A percentile compares a stretch with the other conserved stretches of the same genome.
These are phyloP conservation scores for Sesamia inferens DNA, from an alignment of 2,888 invertebrate species.

Conservation along the genomic window DNA sequence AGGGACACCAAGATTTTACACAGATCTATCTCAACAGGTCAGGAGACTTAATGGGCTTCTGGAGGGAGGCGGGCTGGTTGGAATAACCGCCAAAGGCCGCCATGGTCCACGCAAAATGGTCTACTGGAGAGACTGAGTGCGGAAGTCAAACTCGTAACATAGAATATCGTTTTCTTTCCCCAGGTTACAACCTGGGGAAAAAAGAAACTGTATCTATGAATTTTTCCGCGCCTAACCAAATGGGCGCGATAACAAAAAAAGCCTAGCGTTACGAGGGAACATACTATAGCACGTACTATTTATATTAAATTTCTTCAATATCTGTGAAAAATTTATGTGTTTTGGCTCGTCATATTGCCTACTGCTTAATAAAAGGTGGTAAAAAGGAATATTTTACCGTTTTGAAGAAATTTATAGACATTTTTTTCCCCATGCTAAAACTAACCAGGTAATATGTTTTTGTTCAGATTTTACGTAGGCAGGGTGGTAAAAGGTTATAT, in stretches of 20 bases:
- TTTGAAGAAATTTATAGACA: neutral
- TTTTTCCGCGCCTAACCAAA: neutral
- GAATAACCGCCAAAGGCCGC: too few species aligned
- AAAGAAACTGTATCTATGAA: neutral
- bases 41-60: too few species aligned
- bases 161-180: too few species aligned
- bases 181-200: neutral
- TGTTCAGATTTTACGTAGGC: neutral
- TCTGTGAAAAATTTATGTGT: constrained; percentile 33
- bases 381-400: neutral
- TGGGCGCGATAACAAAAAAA: neutral
- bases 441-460: neutral
- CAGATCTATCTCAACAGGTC: too few species aligned
- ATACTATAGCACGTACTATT: constrained; percentile 47
- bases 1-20: too few species aligned
- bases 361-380: constrained; percentile 3
- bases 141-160: too few species aligned
- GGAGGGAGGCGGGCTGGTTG: too few species aligned
- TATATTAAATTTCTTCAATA: constrained; percentile 51
- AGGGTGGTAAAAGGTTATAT: neutral
- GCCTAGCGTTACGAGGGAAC: neutral
- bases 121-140: too few species aligned
- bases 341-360: constrained; percentile 23
- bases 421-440: neutral
- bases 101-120: too few species aligned